Base-by-base conservation (phyloP, 2,797 vertebrate genomes). In the Mycteria americana region DNA sequence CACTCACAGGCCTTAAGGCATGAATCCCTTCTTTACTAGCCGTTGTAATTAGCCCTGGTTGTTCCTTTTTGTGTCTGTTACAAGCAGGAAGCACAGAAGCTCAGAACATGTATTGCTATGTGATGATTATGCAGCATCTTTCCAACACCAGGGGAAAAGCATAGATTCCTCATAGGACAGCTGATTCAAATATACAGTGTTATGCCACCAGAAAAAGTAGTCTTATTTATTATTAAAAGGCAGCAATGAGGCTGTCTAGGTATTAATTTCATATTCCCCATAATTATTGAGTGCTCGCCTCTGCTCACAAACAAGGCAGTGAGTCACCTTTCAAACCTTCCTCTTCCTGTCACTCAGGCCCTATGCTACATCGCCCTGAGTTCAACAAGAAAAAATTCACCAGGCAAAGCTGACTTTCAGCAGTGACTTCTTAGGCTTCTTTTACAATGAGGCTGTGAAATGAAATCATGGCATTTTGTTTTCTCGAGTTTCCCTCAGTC, bases 191-290 rank as follows among this genome's bases (percentile, higher is more conserved):
- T 18, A 33, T 13, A 45, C 43, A 46, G 64, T 60, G 33, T 56
- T 68, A 57, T 51, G 73, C 50, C 73, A 89, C 53, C 67, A 85
- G 68, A 80, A 77, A 31, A 82, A 83, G 33, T 68, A n/a, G 19
- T 59, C 59, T 74, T 90, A 77, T 76, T 89, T 88, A 68, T 85
- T 94, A 96, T 94, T 95, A 92, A 95, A 96, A 95, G 86, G 83
- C 63, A 93, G n/a, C 73, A 85, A 67, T 0, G 4, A 92, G 45
- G 51, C 64, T 94, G 46, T 88, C 72, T 85, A 93, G 65, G 73
- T 89, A 90, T 91, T 93, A 77, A 91, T 94, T 95, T 96, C 69
- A 75, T 84, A 64, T 78, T 90, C 54, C 18, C n/a, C 82, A 25
- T 83, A 83, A 94, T 94, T 92, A 88, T 50, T 4, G 6, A 85